These are phyloP conservation scores for Caenorhabditis plicata DNA, from an alignment of 2,888 invertebrate genomes.

Conservation along the genomic window DNA sequence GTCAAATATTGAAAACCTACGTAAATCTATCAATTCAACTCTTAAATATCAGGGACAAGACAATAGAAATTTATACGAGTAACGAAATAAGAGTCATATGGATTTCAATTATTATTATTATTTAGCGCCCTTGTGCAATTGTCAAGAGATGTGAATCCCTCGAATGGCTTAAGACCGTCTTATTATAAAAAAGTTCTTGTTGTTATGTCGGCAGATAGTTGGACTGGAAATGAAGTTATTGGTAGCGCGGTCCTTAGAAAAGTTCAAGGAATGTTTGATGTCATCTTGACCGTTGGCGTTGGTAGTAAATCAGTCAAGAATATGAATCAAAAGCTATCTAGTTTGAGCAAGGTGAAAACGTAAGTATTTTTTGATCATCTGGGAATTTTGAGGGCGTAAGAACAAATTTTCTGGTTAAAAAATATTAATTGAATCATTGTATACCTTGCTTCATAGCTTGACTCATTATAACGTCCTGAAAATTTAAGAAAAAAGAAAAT, in stretches of 20 bases:
- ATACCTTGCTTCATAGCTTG: no score
- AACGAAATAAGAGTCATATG: not conserved
- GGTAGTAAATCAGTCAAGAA: slow-evolving; percentile 34
- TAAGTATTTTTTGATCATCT: no score
- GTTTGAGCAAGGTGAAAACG: slow-evolving; percentile 20
- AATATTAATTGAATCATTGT: no score
- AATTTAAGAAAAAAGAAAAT: no score
- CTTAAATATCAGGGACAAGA: slow-evolving; percentile 30
- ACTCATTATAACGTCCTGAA: no score
- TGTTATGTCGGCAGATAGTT: slow-evolving; percentile 23
- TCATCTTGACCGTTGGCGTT: slow-evolving; percentile 33
- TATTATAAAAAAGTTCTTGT: slow-evolving; percentile 37
- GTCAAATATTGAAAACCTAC: slow-evolving; percentile 13
- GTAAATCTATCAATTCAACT: slow-evolving; percentile 24
- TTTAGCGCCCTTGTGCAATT: slow-evolving; percentile 33
- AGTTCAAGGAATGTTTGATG: slow-evolving; percentile 34
- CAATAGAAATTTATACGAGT: slow-evolving; percentile 31
- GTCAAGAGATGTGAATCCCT: slow-evolving; percentile 24
- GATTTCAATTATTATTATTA: no score
- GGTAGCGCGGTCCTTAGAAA: slow-evolving; percentile 25
- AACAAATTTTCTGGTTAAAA: no score
- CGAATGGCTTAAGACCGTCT: slow-evolving; percentile 17
- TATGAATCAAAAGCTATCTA: slow-evolving; percentile 26
- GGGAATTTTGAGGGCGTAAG: no score
- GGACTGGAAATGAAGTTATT: slow-evolving; percentile 31